Evolutionary conservation across 2,113 vertebrate genomes (phyloP).

Genomic region (Bufo bufo): DNA sequence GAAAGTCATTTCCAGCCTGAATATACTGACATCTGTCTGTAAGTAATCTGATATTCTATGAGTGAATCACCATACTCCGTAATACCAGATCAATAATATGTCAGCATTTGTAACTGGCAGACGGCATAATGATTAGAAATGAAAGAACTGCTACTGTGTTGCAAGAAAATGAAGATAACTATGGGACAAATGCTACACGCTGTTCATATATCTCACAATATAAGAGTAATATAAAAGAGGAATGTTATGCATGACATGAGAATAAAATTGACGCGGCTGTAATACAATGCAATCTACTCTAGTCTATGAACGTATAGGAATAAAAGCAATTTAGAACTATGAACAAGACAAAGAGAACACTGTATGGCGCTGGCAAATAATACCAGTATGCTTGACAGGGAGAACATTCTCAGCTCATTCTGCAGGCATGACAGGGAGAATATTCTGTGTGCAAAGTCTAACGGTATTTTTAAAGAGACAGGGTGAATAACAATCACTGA

Average conservation of each 20-base stretch:
- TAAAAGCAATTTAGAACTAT: not conserved
- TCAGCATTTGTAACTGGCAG: not conserved
- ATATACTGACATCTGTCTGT: not conserved
- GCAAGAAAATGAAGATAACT: not conserved
- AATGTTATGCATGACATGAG: not conserved
- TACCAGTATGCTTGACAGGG: not conserved
- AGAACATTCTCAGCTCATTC: not conserved
- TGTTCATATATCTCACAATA: not conserved
- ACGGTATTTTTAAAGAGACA: too few species aligned
- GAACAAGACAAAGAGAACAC: not conserved
- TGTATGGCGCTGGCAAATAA: not conserved
- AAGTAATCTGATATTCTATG: not conserved
- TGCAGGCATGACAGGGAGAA: too few species aligned
- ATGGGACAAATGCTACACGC: not conserved
- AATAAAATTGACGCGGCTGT: not conserved
- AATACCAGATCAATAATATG: not conserved
- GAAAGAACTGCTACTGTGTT: not conserved
- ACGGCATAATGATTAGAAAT: not conserved
- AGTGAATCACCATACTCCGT: not conserved
- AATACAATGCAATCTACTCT: not conserved
- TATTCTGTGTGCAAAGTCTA: too few species aligned
- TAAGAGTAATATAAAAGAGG: not conserved
- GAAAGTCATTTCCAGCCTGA: not conserved
- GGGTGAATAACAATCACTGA: too few species aligned
- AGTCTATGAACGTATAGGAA: not conserved